Evolutionary conservation across 2,797 vertebrate species (phyloP), one percentile per base, ranked within the genome.

Genomic region (Sternotherus odoratus): DNA sequence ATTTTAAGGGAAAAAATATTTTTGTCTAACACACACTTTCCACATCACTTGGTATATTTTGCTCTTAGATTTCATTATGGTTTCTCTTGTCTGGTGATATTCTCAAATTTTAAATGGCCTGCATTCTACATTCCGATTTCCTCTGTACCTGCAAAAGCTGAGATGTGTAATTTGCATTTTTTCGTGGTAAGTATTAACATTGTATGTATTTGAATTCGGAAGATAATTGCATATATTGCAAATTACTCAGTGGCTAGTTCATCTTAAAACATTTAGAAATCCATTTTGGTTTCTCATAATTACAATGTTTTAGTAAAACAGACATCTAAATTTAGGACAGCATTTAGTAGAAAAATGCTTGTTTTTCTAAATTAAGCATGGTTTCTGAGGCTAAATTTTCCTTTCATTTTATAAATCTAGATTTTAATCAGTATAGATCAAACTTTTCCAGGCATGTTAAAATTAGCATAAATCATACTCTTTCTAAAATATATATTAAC

Each of bases 201-300:
- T 97, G 81, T 92, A 77, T 94, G 69, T 95, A 97, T 85, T 91
- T 91, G 96, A 96, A 92, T 89, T 93, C 92, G 48, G 90, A 94
- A 97, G 92, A 93, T 98, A 97, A 97, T 97, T 98, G 93, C 48
- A 81, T 93, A 93, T 93, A 95, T 98, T 96, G 82, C 93, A 94
- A 95, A 96, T 98, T 96, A 53, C 90, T 88, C 95, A 92, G 93
- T 97, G 94, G 83, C 85, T 91, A 83, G 97, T 97, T 97, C 93
- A 96, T 98, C 95, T 98, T 97, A 96, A 97, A 98, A 96, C 91
- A 79, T 94, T 98, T 97, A 97, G 96, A 96, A 97, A 97, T 97
- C 95, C 97, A 94, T 98, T 98, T 97, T 96, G 96, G 93, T 94
- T 97, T 97, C 95, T 97, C 63, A 3, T 97, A 97, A 98, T 98